These are phyloP conservation scores for Cotesia typhae DNA, from an alignment of 1,140 invertebrate genomes.

Conservation along the genomic window DNA sequence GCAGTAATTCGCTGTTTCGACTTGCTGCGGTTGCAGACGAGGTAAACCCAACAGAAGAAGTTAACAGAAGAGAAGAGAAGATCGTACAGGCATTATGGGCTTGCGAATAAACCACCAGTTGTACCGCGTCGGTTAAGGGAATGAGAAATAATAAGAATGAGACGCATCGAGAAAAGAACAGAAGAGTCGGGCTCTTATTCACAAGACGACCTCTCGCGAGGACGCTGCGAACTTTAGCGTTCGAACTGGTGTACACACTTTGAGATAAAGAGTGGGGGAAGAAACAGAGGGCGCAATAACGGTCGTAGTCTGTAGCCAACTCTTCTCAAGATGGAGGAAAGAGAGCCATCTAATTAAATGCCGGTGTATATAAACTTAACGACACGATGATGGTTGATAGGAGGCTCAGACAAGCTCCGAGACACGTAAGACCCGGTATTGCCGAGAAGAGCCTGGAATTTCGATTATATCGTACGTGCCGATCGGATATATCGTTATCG, in stretches of 20 bases:
- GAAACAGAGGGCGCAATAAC: not conserved
- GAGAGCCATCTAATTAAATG: constrained; percentile 18
- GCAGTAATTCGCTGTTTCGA: constrained; percentile 58
- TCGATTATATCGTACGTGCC: constrained; percentile 13
- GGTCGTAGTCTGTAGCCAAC: not conserved
- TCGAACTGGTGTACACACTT: too few relatives aligned
- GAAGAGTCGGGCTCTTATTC: not conserved
- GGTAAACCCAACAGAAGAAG: not conserved
- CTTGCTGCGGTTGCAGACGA: constrained; percentile 28
- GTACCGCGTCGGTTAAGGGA: constrained; percentile 6
- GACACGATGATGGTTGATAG: not conserved
- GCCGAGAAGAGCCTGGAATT: not conserved
- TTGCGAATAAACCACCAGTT: too few relatives aligned
- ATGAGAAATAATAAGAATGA: not conserved
- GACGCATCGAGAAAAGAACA: not conserved
- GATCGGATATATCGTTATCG: constrained; percentile 15
- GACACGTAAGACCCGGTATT: constrained; percentile 4
- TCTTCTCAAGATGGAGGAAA: not conserved
- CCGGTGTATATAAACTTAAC: constrained; percentile 9
- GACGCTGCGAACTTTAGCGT: not conserved
- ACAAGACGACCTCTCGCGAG: not conserved
- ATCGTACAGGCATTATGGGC: too few relatives aligned
- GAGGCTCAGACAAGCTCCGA: too few relatives aligned
- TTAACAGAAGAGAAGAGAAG: not conserved
- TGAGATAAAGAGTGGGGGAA: too few relatives aligned